Evolutionary conservation across 2,797 vertebrate genomes (phyloP), one percentile per base, ranked within the genome.

Genomic region (Amazonetta brasiliensis): DNA sequence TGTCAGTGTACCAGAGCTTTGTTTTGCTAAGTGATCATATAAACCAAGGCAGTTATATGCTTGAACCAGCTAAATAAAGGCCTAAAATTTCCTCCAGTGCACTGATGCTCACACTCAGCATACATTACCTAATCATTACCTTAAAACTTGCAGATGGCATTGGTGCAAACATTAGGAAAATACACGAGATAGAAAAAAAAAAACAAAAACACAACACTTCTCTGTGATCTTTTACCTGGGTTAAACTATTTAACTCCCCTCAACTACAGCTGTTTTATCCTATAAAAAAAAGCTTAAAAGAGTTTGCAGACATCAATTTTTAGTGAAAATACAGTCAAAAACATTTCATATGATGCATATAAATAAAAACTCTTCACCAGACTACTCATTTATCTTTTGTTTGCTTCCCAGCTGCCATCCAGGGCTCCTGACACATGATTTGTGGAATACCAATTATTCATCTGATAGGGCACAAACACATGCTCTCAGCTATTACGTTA

Each of bases 361-460:
- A 94, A 92, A 95, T 72, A 86, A 79, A 80, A 94, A 84, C 35
- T 77, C 31, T 73, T 89, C 89, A 75, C 52, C 35, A 62, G 75
- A 54, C 84, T 90, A 90, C 89, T 95, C 25, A 95, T 94, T 63
- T 92, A 17, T 89, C 43, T 79, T 43, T 59, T 69, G 19, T 56
- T 90, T 90, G 86, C 43, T 76, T 89, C 52, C 66, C 28, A 91
- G 76, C 66, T 72, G 79, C 30, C 39, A 59, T 52, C 56, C 87
- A 48, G 16, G 66, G 54, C 68, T 84, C 77, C 39, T 76, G 43
- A 89, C 31, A 44, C 26, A 55, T 54, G 58, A 85, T 93, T 92
- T 92, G 37, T 86, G n/a, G 54, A 92, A 95, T 86, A 33, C 19
- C 25, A 89, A 9, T 80, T 90, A 90, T 88, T 92, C 86, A 87